These are phyloP conservation scores for Hydra vulgaris DNA, from an alignment of 30 jellyfish, hydroid and myxozoan genomes.

Conservation along the genomic window DNA sequence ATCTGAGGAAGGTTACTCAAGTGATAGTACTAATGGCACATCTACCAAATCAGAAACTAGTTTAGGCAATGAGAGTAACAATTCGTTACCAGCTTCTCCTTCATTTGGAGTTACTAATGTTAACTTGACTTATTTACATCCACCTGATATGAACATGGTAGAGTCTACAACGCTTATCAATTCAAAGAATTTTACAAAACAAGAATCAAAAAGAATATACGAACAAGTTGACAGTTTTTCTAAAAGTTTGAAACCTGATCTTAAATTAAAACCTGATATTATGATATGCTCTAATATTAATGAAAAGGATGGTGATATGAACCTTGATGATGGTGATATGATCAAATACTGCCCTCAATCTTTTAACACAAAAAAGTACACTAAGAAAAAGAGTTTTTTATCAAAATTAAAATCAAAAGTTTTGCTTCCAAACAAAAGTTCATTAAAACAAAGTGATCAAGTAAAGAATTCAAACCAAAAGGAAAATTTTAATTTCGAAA, in stretches of 20 bases:
- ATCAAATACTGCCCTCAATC: conserved; percentile 1
- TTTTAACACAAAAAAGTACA: neutral
- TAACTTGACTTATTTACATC: neutral
- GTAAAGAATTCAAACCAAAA: neutral
- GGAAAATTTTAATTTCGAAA: neutral
- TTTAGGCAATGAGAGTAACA: neutral
- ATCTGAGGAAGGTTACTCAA: neutral
- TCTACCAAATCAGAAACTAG: neutral
- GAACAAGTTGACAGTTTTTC: neutral
- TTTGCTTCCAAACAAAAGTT: conserved; percentile 24
- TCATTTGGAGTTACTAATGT: neutral
- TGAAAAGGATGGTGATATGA: neutral
- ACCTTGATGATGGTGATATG: neutral
- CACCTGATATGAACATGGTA: too few species aligned
- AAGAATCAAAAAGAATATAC: neutral
- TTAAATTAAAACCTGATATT: neutral
- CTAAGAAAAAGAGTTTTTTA: conserved; percentile 17
- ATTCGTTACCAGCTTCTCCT: neutral
- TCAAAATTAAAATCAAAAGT: conserved; percentile 18
- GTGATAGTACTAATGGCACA: neutral
- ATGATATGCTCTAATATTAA: neutral
- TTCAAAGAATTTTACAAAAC: neutral
- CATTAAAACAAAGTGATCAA: neutral
- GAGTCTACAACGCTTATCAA: neutral
- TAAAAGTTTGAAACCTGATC: too few species aligned